phyloP scores from a whole-genome alignment of 2,797 vertebrate species.

The Lithobates sylvaticus region DNA sequence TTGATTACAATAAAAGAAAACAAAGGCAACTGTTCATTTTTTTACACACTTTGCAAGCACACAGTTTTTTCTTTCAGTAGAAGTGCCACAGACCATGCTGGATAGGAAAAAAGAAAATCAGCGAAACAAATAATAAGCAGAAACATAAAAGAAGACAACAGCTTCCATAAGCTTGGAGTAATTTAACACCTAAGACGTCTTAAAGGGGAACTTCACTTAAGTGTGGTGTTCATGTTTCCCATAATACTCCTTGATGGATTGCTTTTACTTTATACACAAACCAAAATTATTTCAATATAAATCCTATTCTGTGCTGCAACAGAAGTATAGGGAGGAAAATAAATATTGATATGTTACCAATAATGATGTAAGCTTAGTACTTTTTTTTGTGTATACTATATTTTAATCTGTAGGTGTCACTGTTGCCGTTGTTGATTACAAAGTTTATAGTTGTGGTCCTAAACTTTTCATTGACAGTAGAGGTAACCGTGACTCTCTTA shows the following conservation, averaged over 20 bases:
- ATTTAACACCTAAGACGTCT: no score
- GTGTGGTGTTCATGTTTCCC: no score
- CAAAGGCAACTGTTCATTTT: neutral
- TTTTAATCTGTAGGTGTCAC: neutral
- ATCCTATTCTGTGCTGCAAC: no score
- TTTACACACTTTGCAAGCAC: neutral
- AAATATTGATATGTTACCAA: neutral
- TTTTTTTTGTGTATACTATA: neutral
- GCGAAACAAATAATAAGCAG: neutral
- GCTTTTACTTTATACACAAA: no score
- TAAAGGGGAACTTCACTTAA: no score
- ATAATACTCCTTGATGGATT: no score
- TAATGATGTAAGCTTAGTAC: neutral
- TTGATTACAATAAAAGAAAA: slow-evolving; percentile 24
- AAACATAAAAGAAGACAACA: no score
- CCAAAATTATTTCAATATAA: no score
- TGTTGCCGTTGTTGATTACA: neutral
- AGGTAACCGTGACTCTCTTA: no score
- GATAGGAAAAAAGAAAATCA: neutral
- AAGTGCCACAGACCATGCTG: neutral
- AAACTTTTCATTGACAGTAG: no score
- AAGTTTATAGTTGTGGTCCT: neutral
- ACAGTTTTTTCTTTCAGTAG: neutral
- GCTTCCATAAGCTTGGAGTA: no score
- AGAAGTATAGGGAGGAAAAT: no score